phyloP scores from a whole-genome alignment of 2,113 vertebrate genomes.

The Rhabdomys dilectus region DNA sequence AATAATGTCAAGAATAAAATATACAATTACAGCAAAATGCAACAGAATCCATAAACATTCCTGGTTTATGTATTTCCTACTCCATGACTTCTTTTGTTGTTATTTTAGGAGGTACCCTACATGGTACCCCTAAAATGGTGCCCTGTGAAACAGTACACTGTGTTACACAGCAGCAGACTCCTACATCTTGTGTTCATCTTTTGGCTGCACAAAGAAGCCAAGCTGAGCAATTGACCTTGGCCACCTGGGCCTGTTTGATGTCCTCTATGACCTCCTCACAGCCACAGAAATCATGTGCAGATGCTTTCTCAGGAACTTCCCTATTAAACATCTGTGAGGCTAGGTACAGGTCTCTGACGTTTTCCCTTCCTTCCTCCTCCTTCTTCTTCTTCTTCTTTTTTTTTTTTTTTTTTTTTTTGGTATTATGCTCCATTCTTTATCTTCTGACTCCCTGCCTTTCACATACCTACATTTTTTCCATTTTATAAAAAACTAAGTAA shows the following conservation, averaged over 20 bases:
- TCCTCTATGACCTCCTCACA: no score
- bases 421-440: background rate
- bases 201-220: background rate
- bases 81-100: background rate
- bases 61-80: background rate
- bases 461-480: background rate
- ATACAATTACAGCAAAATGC: background rate
- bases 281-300: background rate
- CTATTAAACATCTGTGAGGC: background rate
- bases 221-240: background rate
- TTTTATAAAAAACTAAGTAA: background rate
- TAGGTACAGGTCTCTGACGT: background rate
- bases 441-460: background rate
- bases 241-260: background rate
- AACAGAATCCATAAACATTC: background rate
- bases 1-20: background rate
- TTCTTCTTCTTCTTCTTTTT: no score
- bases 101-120: background rate
- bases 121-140: no score
- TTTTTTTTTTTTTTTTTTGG: background rate
- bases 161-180: background rate
- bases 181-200: background rate
- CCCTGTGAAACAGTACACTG: background rate
- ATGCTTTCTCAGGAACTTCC: background rate
- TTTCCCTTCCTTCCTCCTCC: background rate